Base-by-base conservation (phyloP, 2,888 invertebrate genomes). In the Philereme vetulata region DNA sequence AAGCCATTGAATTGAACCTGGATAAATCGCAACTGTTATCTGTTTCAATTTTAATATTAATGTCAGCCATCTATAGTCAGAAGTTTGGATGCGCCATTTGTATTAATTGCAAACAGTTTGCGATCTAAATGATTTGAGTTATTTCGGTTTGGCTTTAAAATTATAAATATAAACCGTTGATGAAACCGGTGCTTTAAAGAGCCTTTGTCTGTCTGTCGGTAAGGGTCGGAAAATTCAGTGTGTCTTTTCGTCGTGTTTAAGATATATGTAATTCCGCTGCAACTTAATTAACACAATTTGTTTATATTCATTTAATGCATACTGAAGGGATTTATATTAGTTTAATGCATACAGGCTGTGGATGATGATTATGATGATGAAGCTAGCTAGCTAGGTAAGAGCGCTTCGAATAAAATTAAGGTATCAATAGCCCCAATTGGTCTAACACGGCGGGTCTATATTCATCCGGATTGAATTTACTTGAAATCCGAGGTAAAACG, bases 381-480 rank as follows among this genome's bases (percentile, higher is more conserved):
- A 38, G 7, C 6, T 8, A 38, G 7, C 38, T 6, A 38, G 38
- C 21, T 38, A 38, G 6, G 0, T 8, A 38, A 4, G 38, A 38
- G 7, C 7, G 21, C 21, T 21, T 46, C 21, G 36, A 34, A 42
- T 42, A 51, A 55, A 47, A 51, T 54, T 46, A 59, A 47, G 51
- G 40, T 55, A 40, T 47, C 50, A 55, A 60, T 55, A 48, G 51
- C 53, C 11, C 11, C 47, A 47, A 47, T 47, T n/a, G 46, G 40
- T 38, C 42, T 47, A 36, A 51, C 35, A 36, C 34, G 36, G 68
- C 68, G 57, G 68, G 70, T 69, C 70, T 72, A 73, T 72, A 72
- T 76, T 71, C 65, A 66, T 60, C 67, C 57, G 66, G 66, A 73
- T 71, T 68, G 72, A 67, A 74, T 73, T 74, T 71, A 65, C 70